These are phyloP conservation scores for Microtus montanus DNA, from an alignment of 2,113 vertebrate genomes.

Conservation along the genomic window DNA sequence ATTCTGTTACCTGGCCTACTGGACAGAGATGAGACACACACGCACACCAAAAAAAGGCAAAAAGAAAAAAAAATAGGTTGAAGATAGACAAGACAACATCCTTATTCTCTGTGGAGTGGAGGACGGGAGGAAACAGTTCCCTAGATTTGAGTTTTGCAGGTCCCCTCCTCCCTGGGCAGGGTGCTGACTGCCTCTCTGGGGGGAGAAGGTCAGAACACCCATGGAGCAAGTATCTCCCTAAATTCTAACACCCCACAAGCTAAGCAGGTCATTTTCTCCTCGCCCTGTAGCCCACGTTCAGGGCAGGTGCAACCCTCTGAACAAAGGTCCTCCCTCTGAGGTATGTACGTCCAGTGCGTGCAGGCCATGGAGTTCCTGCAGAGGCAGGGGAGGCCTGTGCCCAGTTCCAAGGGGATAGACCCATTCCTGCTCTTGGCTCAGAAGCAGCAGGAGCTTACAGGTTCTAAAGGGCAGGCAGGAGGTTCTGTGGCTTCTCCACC, in stretches of 20 bases:
- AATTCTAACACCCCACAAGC: neutral
- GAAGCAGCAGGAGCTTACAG: conserved; percentile 2
- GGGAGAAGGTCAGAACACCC: conserved; percentile 30
- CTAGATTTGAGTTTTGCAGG: conserved; percentile 67
- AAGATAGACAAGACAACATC: conserved; percentile 70
- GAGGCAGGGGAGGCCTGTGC: conserved; percentile 15
- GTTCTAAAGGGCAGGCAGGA: neutral
- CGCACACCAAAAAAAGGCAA: neutral
- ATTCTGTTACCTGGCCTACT: conserved; percentile 20
- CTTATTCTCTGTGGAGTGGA: conserved; percentile 56
- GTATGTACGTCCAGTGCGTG: neutral
- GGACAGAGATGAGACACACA: conserved; percentile 1
- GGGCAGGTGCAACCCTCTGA: neutral
- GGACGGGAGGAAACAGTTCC: conserved; percentile 53
- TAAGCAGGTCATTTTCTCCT: neutral
- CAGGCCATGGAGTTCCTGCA: neutral
- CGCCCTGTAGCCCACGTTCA: neutral
- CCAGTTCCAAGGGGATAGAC: neutral
- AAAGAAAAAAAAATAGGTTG: conserved; percentile 70
- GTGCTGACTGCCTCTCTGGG: neutral
- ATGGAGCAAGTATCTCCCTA: neutral
- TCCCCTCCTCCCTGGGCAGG: conserved; percentile 50
- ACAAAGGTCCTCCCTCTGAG: conserved; percentile 40
- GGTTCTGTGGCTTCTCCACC: conserved; percentile 27
- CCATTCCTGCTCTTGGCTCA: neutral